phyloP scores from a whole-genome alignment of 2,888 invertebrate species.

The Polyommatus icarus region DNA sequence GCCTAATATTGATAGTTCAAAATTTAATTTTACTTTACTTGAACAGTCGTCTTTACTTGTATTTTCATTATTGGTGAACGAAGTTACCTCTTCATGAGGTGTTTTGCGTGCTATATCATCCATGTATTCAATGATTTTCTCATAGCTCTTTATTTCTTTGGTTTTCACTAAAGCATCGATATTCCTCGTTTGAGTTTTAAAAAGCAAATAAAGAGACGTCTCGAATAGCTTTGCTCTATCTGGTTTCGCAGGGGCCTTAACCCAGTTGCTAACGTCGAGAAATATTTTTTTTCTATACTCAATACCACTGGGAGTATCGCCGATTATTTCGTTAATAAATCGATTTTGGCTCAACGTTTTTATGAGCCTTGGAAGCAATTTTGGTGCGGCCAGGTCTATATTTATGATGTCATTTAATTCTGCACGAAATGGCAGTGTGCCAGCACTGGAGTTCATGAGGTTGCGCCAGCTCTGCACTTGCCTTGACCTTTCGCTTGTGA shows the following conservation, averaged over 20 bases:
- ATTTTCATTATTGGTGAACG: slow-evolving; percentile 39
- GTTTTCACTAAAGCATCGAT: slow-evolving; percentile 64
- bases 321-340: slow-evolving; percentile 54
- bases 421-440: slow-evolving; percentile 48
- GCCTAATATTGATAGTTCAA: neutral
- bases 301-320: slow-evolving; percentile 52
- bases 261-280: slow-evolving; percentile 51
- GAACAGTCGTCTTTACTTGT: slow-evolving; percentile 29
- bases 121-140: slow-evolving; percentile 62
- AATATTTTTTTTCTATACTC: slow-evolving; percentile 55
- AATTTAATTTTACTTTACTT: neutral
- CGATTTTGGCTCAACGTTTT: slow-evolving; percentile 60
- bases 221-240: slow-evolving; percentile 57
- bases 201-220: slow-evolving; percentile 54
- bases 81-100: slow-evolving; percentile 47
- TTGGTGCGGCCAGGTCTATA: slow-evolving; percentile 53
- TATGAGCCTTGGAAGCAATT: slow-evolving; percentile 59
- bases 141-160: slow-evolving; percentile 62
- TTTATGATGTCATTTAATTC: slow-evolving; percentile 49
- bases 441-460: slow-evolving; percentile 54
- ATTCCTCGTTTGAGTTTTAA: slow-evolving; percentile 54
- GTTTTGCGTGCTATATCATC: slow-evolving; percentile 64
- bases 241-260: slow-evolving; percentile 52
- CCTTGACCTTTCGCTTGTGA: slow-evolving; percentile 46
- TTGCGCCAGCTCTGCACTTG: slow-evolving; percentile 54